Evolutionary conservation across 64 coral and sea anemone species (phyloP), one percentile per base, ranked within the genome.

Genomic region (Acropora tenuis): DNA sequence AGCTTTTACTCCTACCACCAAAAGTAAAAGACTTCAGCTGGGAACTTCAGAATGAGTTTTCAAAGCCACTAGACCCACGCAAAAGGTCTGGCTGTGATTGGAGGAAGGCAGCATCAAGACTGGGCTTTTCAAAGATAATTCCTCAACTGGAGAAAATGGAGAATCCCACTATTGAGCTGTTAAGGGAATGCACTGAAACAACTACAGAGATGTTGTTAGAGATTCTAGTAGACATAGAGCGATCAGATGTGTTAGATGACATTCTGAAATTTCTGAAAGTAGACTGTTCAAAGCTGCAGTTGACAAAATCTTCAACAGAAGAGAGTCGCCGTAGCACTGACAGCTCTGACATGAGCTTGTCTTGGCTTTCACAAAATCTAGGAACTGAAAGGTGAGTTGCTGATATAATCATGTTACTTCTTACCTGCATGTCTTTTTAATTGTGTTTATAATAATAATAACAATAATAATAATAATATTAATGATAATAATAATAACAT

Each of bases 31-130:
- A 91, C 0, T 90, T 79, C n/a, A 11, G 41, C 17, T 94, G 83
- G 83, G 84, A 97, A 57, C 3, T 97, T 11, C 82, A 80, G 74
- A 77, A 74, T 73, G 77, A 97, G 50, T 80, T 97, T 58, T 77
- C 92, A 5, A 91, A 50, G 40, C 43, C 9, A 43, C 73, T 97
- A 18, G 84, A 97, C 50, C 88, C 67, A 8, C 77, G 47, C 13
- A 97, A 88, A 83, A 69, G 78, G n/a, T 78, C 48, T 69, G 88
- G 83, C 49, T 78, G 82, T 88, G 95, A 97, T 48, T 97, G 92
- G 88, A 88, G 92, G 5, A 40, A 88, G 47, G 88, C 94, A 45
- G 88, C 91, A 2, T 97, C 95, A 40, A 77, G 84, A 13, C 80
- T 97, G 1, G 50, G 48, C 8, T 88, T 97, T 76, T 74, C 71